phyloP scores from a whole-genome alignment of 2,113 vertebrate species.

The Pangasianodon hypophthalmus region DNA sequence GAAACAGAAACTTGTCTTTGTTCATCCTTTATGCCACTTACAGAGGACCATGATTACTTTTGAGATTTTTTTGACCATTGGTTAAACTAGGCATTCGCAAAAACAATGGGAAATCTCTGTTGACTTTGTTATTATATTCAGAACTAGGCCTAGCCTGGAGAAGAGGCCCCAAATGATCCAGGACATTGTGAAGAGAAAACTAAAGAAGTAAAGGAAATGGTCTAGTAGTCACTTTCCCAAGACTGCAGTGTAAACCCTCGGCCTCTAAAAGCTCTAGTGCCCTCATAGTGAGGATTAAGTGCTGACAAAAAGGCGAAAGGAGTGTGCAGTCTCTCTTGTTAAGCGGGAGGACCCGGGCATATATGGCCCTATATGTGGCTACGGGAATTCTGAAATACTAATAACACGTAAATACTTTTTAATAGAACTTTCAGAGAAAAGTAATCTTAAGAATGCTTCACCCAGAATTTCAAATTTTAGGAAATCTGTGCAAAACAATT shows the following conservation, averaged over 20 bases:
- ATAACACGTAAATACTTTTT: neutral
- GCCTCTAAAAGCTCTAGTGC: constrained; percentile 5
- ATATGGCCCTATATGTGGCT: constrained; percentile 29
- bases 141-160: neutral
- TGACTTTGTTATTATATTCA: neutral
- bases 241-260: neutral
- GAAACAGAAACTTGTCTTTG: neutral
- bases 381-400: neutral
- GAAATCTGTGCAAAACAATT: neutral
- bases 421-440: neutral
- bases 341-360: constrained; percentile 26
- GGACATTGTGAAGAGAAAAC: neutral
- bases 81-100: neutral
- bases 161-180: neutral
- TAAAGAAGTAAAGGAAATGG: neutral
- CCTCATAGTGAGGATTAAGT: constrained; percentile 38
- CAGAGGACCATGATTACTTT: neutral
- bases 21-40: neutral
- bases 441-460: neutral
- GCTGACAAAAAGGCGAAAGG: constrained; percentile 22
- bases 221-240: neutral
- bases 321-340: neutral
- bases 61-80: neutral
- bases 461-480: neutral
- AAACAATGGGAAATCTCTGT: neutral